Conservation (phyloP, 1,140 invertebrate species). For the Micrasema minimum region DNA sequence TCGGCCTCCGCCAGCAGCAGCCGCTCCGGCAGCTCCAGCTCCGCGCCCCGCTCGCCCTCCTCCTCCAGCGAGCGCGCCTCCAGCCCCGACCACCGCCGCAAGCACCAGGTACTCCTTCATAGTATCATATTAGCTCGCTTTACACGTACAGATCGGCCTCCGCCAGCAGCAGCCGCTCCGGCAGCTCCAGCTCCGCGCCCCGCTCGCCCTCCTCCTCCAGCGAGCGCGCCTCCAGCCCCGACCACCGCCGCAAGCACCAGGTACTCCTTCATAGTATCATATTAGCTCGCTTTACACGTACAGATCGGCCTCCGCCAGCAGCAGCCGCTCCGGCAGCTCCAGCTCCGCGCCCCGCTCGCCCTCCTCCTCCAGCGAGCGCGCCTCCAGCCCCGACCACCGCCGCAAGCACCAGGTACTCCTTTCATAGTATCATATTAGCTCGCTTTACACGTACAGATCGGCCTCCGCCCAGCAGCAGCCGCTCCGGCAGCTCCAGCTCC, state of each 20-base stretch:
- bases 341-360: slow-evolving; percentile 61
- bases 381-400: slow-evolving; percentile 57
- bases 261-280: no score
- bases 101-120: slow-evolving; percentile 57
- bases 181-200: slow-evolving; percentile 62
- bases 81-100: slow-evolving; percentile 56
- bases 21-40: slow-evolving; percentile 62
- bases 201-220: slow-evolving; percentile 63
- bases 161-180: slow-evolving; percentile 61
- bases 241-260: slow-evolving; percentile 56
- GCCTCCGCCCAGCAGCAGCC: no score
- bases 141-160: no score
- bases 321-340: slow-evolving; percentile 62
- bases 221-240: slow-evolving; percentile 60
- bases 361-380: slow-evolving; percentile 65
- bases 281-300: no score
- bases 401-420: slow-evolving; percentile 56
- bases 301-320: slow-evolving; percentile 63
- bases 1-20: slow-evolving; percentile 63
- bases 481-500: slow-evolving; percentile 61
- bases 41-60: slow-evolving; percentile 61
- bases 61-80: slow-evolving; percentile 63
- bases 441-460: no score
- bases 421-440: no score
- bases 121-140: no score